These are phyloP conservation scores for Vicugna pacos DNA, from an alignment of 2,113 vertebrate genomes.

Conservation along the genomic window DNA sequence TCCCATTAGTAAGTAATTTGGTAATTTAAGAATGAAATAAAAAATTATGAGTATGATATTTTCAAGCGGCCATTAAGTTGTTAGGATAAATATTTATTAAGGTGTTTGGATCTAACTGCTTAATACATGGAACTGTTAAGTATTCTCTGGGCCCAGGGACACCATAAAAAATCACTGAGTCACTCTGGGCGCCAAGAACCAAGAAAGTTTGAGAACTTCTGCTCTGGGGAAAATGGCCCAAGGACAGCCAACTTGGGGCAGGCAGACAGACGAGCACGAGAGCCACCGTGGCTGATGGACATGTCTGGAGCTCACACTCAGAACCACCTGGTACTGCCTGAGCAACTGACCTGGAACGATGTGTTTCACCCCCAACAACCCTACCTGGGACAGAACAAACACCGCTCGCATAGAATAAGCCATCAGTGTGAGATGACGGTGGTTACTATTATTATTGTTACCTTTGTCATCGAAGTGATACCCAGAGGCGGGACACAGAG, in stretches of 20 bases:
- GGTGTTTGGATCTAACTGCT: background rate
- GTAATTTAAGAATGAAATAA: background rate
- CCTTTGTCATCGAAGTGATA: background rate
- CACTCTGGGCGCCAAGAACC: background rate
- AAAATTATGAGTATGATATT: constrained; percentile 1
- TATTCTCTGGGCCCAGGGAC: background rate
- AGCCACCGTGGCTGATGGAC: fast-evolving
- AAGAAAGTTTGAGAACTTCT: background rate
- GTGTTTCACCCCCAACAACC: background rate
- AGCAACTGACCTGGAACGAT: background rate
- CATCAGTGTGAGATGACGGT: background rate
- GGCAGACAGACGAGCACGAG: background rate
- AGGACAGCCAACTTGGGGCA: background rate
- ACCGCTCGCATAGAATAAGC: fast-evolving
- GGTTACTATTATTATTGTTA: no score
- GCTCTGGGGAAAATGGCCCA: background rate
- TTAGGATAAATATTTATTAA: constrained; percentile 39
- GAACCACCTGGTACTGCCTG: background rate
- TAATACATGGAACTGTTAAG: background rate
- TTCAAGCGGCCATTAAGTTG: constrained; percentile 26
- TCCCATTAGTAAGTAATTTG: background rate
- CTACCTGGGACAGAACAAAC: background rate
- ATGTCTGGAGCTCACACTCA: no score
- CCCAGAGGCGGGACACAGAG: background rate
- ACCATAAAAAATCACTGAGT: background rate